Base-by-base conservation (phyloP, 2,797 vertebrate species). In the Rhynchonycteris naso region DNA sequence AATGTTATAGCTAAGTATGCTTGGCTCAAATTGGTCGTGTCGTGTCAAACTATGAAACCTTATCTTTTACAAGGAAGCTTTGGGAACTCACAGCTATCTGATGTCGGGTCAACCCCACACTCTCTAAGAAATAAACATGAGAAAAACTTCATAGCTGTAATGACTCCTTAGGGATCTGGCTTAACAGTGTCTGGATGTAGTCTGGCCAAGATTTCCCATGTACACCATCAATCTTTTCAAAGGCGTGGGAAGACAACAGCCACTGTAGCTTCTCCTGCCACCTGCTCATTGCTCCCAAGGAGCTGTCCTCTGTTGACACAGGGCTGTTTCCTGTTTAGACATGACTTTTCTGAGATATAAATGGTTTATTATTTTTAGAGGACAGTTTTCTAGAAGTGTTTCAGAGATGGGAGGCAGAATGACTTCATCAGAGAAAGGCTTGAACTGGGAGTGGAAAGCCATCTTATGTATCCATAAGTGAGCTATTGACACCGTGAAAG, bases 361-460 rank as follows among this genome's bases (percentile, higher is more conserved):
- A 80, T 74, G 69, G 13, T 52, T 15, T 75, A 58, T 95, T 93
- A 95, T 95, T 94, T 94, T 94, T 95, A 88, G 88, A 80, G 30
- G 28, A 82, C 7, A 11, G 74, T 95, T 85, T 94, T 58, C 78
- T 68, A 63, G 59, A 65, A 79, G 28, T 56, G 93, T 94, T 93
- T 71, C 85, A 92, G 47, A 66, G 19, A 56, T 90, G 13, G 76
- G 43, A 93, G 65, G 43, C 78, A 87, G 76, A 21, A n/a, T 35
- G 61, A 58, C 54, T 94, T 88, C 63, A 72, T 81, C 52, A 30
- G 50, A 90, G 54, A 91, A 71, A 75, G 24, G 13, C 33, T 35
- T 80, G 5, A 52, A 68, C n/a, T 83, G 74, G 91, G 65, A 93
- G 43, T 95, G 84, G 56, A 90, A 97, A 82, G 66, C 74, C n/a